phyloP scores from a whole-genome alignment of 2,888 invertebrate species.

The Melanophora roralis region DNA sequence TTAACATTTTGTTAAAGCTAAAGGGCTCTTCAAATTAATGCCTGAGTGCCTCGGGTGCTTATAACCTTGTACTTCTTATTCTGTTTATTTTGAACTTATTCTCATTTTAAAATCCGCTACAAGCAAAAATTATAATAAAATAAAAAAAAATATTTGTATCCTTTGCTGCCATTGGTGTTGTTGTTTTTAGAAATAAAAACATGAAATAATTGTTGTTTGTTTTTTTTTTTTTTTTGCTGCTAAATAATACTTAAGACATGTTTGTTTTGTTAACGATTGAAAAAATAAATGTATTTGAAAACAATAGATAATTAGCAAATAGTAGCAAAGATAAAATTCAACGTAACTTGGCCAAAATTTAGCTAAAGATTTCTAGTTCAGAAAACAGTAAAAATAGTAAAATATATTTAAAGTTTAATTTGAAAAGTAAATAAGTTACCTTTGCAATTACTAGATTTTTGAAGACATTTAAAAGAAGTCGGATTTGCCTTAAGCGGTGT shows the following conservation, averaged over 20 bases:
- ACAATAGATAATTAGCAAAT: slow-evolving; percentile 31
- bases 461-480: no score
- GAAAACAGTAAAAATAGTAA: no score
- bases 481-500: no score
- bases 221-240: slow-evolving; percentile 14
- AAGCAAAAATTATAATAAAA: slow-evolving; percentile 51
- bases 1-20: slow-evolving; percentile 52
- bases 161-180: background rate
- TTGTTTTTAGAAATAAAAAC: slow-evolving; percentile 22
- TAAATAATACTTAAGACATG: slow-evolving; percentile 31
- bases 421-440: no score
- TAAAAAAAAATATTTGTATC: slow-evolving; percentile 26
- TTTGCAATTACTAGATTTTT: no score
- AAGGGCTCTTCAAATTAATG: slow-evolving; percentile 61
- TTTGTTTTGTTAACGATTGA: slow-evolving; percentile 25
- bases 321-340: background rate
- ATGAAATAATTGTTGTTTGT: slow-evolving; percentile 37
- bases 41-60: slow-evolving; percentile 59
- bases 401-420: no score
- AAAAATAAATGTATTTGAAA: slow-evolving; percentile 15
- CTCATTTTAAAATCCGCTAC: slow-evolving; percentile 49
- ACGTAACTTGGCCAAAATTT: background rate
- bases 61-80: slow-evolving; percentile 58
- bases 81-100: slow-evolving; percentile 50
- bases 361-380: no score